Evolutionary conservation across 2,797 vertebrate species (phyloP), one percentile per base, ranked within the genome.

Genomic region (Pachyuromys duprasi): DNA sequence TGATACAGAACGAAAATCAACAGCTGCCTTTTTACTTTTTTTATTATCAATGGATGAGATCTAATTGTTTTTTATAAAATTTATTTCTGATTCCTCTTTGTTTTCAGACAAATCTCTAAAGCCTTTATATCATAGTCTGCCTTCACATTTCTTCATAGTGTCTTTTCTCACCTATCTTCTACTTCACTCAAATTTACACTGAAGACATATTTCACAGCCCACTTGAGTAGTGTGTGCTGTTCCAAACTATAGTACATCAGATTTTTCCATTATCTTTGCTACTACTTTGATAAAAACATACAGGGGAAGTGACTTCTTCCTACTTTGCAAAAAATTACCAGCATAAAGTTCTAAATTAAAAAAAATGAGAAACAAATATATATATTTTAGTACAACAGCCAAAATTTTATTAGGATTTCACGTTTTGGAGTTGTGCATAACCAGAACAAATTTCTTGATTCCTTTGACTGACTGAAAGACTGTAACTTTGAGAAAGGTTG

Each of bases 351-450:
- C 45, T 81, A 42, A 89, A 22, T 95, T 49, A 49, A 86, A 70
- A 4, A 11, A 86, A 92, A 70, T 17, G 79, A 91, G 39, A 93
- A 28, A 84, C 45, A 39, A 87, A 12, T 70, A 89, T 57, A 14
- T 57, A 67, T 89, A 96, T 94, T 90, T 82, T 82, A 91, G 74
- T 86, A 93, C 12, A 31, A 2, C 36, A 89, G 28, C 22, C 15
- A 89, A 89, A 90, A 74, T 93, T 94, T 75, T 89, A 89, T 60
- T 94, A 81, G 22, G 8, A 88, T 88, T 80, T 94, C 80, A 94
- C 11, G 8, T 8, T 24, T 26, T 93, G 24, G 39, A 67, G 87
- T 95, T 87, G 89, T 91, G 8, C 42, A 62, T 57, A 80, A 39
- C 8, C 79, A 76, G 60, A 95, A 89, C 72, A 49, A 49, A 36